Evolutionary conservation across 2,797 vertebrate species (phyloP), one percentile per base, ranked within the genome.

Genomic region (Crotalus adamanteus): DNA sequence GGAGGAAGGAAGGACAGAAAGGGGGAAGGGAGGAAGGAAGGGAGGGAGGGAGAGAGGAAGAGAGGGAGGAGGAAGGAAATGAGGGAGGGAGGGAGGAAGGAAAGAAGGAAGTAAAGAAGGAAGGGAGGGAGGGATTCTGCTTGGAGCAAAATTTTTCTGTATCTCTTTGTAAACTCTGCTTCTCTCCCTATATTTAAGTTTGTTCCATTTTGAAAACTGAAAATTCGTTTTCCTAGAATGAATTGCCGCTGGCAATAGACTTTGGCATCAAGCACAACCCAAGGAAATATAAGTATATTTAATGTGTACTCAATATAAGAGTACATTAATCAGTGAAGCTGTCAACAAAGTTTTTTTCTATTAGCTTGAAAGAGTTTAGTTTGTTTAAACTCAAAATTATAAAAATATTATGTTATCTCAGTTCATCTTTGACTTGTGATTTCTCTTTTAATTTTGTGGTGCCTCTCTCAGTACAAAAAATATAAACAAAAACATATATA

Each of bases 301-400:
- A 91, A n/a, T 47, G 26, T 55, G 60, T 37, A 61, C 47, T 61
- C 60, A 56, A 20, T 87, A 18, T 59, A 73, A 83, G 69, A 90
- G 26, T 37, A 25, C 4, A 61, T 87, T 91, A 22, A 18, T 63
- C 51, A 31, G 47, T 28, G 51, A 87, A 87, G 55, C n/a, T 86
- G 37, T 91, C 90, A 86, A 59, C 16, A 61, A 60, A 61, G 59
- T 55, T 28, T 56, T 65, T n/a, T 87, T 65, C 59, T 87, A 55
- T 87, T 55, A 53, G 12, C 14, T 51, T 87, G 8, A 87, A 69
- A 55, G n/a, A 91, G 11, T 18, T 83, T 83, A 47, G 73, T 25
- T 83, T 25, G 73, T 42, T 83, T 83, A 83, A 83, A 83, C 37
- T 47, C 73, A 83, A 47, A 83, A 47, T 25, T 25, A 83, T 12